Evolutionary conservation across 2,888 invertebrate species (phyloP).

Genomic region (Ramazzottius varieornatus): DNA sequence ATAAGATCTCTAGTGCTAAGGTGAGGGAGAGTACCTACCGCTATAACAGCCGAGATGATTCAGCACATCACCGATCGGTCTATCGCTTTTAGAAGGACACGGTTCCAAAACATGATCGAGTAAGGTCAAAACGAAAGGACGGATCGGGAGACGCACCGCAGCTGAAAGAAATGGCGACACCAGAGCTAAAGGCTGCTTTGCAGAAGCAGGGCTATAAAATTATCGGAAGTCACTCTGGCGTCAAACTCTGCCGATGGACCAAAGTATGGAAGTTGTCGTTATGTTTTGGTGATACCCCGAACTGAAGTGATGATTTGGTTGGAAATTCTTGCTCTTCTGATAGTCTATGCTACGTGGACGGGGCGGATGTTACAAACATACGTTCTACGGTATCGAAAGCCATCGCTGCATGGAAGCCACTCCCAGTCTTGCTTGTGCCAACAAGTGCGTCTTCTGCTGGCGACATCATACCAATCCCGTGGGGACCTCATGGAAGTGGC

Average conservation of each 20-base stretch:
- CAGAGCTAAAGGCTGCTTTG: conserved; percentile 25
- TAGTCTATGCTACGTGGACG: conserved; percentile 27
- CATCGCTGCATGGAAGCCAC: conserved; percentile 35
- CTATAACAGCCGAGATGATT: too few relatives aligned
- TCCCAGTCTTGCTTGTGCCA: conserved; percentile 33
- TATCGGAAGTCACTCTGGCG: conserved; percentile 32
- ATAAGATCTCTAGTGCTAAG: conserved; percentile 15
- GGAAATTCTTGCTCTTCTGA: conserved; percentile 4
- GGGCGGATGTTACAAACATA: conserved; percentile 35
- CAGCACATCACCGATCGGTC: too few relatives aligned
- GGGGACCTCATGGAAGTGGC: conserved; percentile 35
- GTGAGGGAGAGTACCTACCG: too few relatives aligned
- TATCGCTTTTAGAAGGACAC: too few relatives aligned
- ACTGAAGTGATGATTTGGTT: conserved; percentile 3
- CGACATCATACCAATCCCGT: conserved; percentile 27
- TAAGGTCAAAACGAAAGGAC: neutral
- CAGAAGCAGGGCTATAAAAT: conserved; percentile 33
- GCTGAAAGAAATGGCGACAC: conserved; percentile 30
- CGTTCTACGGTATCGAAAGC: conserved; percentile 33
- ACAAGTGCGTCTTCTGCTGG: conserved; percentile 35
- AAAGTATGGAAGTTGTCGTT: conserved; percentile 27
- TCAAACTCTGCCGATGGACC: conserved; percentile 34
- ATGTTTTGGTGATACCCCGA: too few relatives aligned
- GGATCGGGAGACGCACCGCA: conserved; percentile 12
- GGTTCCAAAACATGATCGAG: neutral